These are phyloP conservation scores for Anguilla rostrata DNA, from an alignment of 2,113 vertebrate species.

Conservation along the genomic window DNA sequence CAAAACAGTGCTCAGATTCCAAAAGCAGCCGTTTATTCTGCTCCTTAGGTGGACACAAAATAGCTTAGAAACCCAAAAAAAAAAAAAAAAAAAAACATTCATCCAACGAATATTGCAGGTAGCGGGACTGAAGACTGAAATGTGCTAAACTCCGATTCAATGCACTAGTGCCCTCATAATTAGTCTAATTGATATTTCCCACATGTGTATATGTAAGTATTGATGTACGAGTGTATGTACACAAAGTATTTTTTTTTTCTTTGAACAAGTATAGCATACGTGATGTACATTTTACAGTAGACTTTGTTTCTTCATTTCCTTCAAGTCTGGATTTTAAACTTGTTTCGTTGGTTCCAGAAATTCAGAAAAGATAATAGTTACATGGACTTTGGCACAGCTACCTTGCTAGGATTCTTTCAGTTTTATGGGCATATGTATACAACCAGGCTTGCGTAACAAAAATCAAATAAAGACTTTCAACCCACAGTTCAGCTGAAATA, in stretches of 20 bases:
- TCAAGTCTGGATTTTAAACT: neutral
- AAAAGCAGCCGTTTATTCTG: neutral
- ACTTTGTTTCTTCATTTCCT: neutral
- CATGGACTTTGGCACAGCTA: neutral
- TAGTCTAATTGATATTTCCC: neutral
- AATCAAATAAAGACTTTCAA: conserved; percentile 4
- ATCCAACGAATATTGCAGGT: neutral
- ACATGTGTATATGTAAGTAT: neutral
- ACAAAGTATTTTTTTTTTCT: neutral
- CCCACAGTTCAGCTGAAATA: neutral
- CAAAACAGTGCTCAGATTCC: neutral
- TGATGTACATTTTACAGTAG: neutral
- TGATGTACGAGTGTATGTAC: neutral
- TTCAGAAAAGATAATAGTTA: neutral
- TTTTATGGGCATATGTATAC: neutral
- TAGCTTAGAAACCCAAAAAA: neutral
- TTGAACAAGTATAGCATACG: neutral
- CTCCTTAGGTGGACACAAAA: neutral
- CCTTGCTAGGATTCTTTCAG: neutral
- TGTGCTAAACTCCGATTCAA: neutral
- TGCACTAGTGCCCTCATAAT: neutral
- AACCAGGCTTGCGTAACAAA: neutral
- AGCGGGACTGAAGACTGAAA: neutral
- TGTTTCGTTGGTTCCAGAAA: neutral
- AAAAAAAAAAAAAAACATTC: neutral